These are phyloP conservation scores for Hydrocynus forskahlii DNA, from an alignment of 2,797 vertebrate genomes.

Conservation along the genomic window DNA sequence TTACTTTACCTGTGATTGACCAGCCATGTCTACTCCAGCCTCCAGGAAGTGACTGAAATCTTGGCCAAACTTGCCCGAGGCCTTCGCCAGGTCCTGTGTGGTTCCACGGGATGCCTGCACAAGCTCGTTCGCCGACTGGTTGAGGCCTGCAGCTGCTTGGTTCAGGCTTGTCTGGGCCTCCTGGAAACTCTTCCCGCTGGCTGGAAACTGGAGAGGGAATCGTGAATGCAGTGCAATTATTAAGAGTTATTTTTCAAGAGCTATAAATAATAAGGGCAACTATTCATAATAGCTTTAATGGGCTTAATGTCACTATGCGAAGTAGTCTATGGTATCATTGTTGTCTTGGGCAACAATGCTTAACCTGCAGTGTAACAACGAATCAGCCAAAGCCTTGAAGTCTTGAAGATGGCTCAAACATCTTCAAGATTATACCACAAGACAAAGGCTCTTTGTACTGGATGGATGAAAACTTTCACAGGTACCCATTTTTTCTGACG, in stretches of 20 bases:
- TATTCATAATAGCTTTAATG: neutral
- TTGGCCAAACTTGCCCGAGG: constrained; percentile 93
- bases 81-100: constrained; percentile 89
- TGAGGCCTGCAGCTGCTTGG: constrained; percentile 88
- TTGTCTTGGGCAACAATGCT: too few species aligned
- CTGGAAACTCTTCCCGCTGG: constrained; percentile 91
- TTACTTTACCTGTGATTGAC: constrained; percentile 86
- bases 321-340: too few species aligned
- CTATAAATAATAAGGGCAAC: neutral
- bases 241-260: neutral
- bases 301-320: too few species aligned
- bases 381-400: too few species aligned
- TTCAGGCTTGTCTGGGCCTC: constrained; percentile 92
- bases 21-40: constrained; percentile 96
- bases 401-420: too few species aligned
- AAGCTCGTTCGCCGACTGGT: constrained; percentile 95
- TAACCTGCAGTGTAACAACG: too few species aligned
- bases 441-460: too few species aligned
- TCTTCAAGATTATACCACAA: too few species aligned
- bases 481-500: too few species aligned
- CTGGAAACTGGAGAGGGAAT: constrained; percentile 83
- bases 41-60: constrained; percentile 94
- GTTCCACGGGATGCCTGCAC: constrained; percentile 93
- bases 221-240: neutral
- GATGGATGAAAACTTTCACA: too few species aligned